These are phyloP conservation scores for Condylostylus longicornis DNA, from an alignment of 1,140 invertebrate genomes.

Conservation along the genomic window DNA sequence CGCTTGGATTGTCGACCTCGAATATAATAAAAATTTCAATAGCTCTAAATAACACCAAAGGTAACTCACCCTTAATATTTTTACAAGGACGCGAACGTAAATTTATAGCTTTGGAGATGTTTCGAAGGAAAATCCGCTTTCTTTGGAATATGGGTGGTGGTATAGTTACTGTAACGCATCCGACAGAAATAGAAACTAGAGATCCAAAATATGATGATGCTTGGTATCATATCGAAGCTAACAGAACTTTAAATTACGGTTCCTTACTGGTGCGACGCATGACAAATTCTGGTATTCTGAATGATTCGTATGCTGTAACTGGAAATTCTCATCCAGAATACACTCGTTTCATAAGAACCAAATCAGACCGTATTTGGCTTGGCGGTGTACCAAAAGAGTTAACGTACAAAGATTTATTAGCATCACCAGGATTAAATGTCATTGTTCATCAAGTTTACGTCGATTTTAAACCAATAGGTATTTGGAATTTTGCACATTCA, in stretches of 20 bases:
- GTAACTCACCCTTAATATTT: slow-evolving; percentile 32
- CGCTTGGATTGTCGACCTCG: slow-evolving; percentile 49
- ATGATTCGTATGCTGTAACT: slow-evolving; percentile 11
- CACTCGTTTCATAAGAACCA: slow-evolving; percentile 25
- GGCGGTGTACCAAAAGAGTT: slow-evolving; percentile 38
- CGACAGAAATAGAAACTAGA: slow-evolving; percentile 38
- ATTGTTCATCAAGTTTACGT: slow-evolving; percentile 64
- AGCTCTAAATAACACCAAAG: slow-evolving; percentile 38
- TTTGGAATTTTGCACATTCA: slow-evolving; percentile 71
- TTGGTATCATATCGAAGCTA: slow-evolving; percentile 59
- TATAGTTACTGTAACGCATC: slow-evolving; percentile 45
- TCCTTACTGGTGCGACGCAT: slow-evolving; percentile 24
- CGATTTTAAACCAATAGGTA: slow-evolving; percentile 61
- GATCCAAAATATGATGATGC: slow-evolving; percentile 43
- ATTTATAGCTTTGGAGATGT: slow-evolving; percentile 65
- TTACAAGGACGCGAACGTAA: slow-evolving; percentile 40
- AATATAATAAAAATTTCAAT: slow-evolving; percentile 53
- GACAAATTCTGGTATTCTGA: slow-evolving; percentile 24
- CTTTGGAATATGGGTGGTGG: slow-evolving; percentile 64
- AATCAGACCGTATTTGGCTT: slow-evolving; percentile 39
- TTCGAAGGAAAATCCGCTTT: slow-evolving; percentile 55
- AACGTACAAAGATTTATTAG: slow-evolving; percentile 23
- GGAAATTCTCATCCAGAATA: slow-evolving; percentile 22
- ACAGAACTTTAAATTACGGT: slow-evolving; percentile 36
- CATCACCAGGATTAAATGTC: slow-evolving; percentile 44